Evolutionary conservation across 2,797 vertebrate genomes (phyloP).

Genomic region (Gymnopithys bicolor): DNA sequence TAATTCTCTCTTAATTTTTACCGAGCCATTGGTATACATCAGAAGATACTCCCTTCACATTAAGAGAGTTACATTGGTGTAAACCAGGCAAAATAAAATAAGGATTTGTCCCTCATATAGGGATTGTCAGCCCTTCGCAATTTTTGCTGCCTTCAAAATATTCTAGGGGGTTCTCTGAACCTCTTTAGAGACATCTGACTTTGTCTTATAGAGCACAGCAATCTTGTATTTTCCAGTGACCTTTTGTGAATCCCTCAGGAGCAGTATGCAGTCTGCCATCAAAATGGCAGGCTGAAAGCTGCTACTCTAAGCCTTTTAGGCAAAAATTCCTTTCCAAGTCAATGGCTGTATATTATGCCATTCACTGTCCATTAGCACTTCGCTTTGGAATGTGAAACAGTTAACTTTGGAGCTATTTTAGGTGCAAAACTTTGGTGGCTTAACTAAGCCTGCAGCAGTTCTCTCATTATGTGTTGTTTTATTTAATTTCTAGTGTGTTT

Average conservation of each 20-base stretch:
- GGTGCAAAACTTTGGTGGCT: constrained; percentile 51
- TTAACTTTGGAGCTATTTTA: constrained; percentile 36
- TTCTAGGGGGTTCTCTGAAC: neutral
- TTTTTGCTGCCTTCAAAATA: neutral
- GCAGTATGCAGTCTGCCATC: neutral
- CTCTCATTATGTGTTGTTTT: constrained; percentile 17
- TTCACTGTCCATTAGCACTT: constrained; percentile 59
- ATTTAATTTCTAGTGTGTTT: constrained; percentile 47
- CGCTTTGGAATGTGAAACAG: constrained; percentile 21
- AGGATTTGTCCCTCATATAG: neutral
- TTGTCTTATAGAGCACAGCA: neutral
- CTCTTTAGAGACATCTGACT: neutral
- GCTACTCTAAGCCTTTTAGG: constrained; percentile 30
- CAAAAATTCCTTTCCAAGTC: constrained; percentile 56
- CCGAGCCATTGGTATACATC: neutral
- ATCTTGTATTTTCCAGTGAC: constrained; percentile 7
- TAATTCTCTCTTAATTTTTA: constrained; percentile 27
- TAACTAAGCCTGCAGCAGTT: constrained; percentile 8
- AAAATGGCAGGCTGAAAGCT: constrained; percentile 27
- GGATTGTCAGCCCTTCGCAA: neutral
- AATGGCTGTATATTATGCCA: constrained; percentile 15
- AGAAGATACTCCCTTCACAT: neutral
- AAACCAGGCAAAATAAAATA: neutral
- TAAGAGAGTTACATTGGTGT: neutral
- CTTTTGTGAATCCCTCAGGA: constrained; percentile 37